These are phyloP conservation scores for Lerista edwardsae DNA, from an alignment of 2,797 vertebrate species.

Conservation along the genomic window DNA sequence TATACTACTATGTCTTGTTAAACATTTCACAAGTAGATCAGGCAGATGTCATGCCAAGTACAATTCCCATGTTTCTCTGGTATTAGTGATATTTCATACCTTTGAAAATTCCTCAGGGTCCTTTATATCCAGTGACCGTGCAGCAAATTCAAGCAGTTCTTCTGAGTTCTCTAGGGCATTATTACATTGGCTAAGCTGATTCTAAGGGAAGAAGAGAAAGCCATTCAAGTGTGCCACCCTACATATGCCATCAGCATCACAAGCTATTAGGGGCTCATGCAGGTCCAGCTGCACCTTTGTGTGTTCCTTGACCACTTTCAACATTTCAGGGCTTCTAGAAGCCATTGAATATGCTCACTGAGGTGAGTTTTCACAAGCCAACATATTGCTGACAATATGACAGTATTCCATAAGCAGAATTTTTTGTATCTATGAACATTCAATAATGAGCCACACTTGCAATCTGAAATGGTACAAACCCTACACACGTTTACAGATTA, in stretches of 20 bases:
- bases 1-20: background rate
- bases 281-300: no score
- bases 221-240: background rate
- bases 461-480: background rate
- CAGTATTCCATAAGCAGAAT: background rate
- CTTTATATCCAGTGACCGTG: conserved; percentile 81
- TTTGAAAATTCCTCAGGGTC: conserved; percentile 82
- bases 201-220: conserved; percentile 67
- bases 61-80: conserved; percentile 23
- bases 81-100: conserved; percentile 71
- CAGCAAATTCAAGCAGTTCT: conserved; percentile 85
- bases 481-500: background rate
- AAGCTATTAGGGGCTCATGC: no score
- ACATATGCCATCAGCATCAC: no score
- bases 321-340: no score
- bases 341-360: no score
- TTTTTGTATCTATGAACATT: background rate
- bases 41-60: conserved; percentile 6
- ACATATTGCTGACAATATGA: background rate
- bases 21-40: conserved; percentile 4
- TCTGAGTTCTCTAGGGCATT: conserved; percentile 85
- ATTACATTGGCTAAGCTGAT: conserved; percentile 83
- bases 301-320: no score
- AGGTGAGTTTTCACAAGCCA: no score
- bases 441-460: background rate